Evolutionary conservation across 2,888 invertebrate genomes (phyloP).

Genomic region (Suillia variegata): DNA sequence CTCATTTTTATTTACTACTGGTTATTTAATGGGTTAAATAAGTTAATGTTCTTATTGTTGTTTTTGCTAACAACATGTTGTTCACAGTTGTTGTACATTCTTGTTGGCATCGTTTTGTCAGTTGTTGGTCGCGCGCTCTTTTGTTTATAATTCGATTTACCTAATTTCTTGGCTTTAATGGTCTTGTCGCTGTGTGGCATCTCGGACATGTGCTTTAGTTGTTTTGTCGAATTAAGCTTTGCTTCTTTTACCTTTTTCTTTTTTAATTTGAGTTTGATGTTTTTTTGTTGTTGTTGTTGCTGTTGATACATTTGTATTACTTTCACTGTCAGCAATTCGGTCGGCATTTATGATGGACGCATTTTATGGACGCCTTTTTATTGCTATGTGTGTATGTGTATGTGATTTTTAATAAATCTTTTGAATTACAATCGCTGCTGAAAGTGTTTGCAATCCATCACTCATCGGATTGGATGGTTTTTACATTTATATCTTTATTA

Average conservation of each 20-base stretch:
- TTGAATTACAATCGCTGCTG: no score
- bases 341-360: constrained; percentile 10
- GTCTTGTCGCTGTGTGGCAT: neutral
- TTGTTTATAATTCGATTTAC: constrained; percentile 14
- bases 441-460: constrained; percentile 1
- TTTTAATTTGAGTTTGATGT: constrained; percentile 18
- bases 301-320: constrained; percentile 25
- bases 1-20: no score
- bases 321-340: constrained; percentile 25
- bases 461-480: neutral
- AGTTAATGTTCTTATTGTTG: no score
- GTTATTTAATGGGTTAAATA: no score
- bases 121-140: neutral
- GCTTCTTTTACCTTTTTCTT: neutral
- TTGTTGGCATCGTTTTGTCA: neutral
- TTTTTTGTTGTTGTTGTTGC: constrained; percentile 22
- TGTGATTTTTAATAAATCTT: neutral
- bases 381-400: neutral
- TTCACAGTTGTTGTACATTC: constrained; percentile 9
- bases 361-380: neutral
- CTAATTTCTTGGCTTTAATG: constrained; percentile 7
- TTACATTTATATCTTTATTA: neutral
- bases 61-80: neutral
- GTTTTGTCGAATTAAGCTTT: no score
- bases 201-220: neutral